Evolutionary conservation across 2,797 vertebrate species (phyloP).

Genomic region (Triplophysa yarkandensis): DNA sequence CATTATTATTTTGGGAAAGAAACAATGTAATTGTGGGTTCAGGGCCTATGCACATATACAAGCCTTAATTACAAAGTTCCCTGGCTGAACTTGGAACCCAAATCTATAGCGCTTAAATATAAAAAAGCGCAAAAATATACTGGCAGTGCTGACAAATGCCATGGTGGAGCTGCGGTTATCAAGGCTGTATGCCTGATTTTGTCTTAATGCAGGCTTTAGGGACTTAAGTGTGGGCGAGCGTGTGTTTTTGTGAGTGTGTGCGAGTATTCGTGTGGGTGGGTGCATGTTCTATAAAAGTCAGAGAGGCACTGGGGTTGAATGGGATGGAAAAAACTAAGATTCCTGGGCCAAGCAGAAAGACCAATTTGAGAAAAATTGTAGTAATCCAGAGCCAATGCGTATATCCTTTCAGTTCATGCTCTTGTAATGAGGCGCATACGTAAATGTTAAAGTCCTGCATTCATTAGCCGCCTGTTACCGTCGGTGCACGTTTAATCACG

Average conservation of each 20-base stretch:
- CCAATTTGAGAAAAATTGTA: slow-evolving; percentile 67
- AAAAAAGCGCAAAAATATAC: slow-evolving; percentile 63
- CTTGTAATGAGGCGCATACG: slow-evolving; percentile 58
- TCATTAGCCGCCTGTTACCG: slow-evolving; percentile 65
- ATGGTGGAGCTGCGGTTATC: slow-evolving; percentile 55
- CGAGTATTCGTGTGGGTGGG: slow-evolving; percentile 47
- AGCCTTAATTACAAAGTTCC: slow-evolving; percentile 75
- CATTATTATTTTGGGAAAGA: slow-evolving; percentile 63
- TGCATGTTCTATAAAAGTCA: slow-evolving; percentile 54
- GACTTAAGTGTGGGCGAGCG: slow-evolving; percentile 47
- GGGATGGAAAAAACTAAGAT: slow-evolving; percentile 49
- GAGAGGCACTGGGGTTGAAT: slow-evolving; percentile 29
- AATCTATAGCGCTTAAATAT: slow-evolving; percentile 65
- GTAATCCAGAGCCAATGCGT: slow-evolving; percentile 64
- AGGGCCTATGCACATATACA: slow-evolving; percentile 68
- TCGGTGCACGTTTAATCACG: slow-evolving; percentile 63
- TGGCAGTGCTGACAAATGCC: slow-evolving; percentile 58
- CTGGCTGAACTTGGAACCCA: slow-evolving; percentile 65
- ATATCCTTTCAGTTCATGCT: slow-evolving; percentile 62
- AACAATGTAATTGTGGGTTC: slow-evolving; percentile 72
- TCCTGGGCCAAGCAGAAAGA: slow-evolving; percentile 49
- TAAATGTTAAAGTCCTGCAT: slow-evolving; percentile 61
- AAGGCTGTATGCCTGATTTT: slow-evolving; percentile 54
- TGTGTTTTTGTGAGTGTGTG: slow-evolving; percentile 52
- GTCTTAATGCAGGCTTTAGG: slow-evolving; percentile 64